Conservation (phyloP, 2,888 invertebrate species). For the Hyalella azteca region DNA sequence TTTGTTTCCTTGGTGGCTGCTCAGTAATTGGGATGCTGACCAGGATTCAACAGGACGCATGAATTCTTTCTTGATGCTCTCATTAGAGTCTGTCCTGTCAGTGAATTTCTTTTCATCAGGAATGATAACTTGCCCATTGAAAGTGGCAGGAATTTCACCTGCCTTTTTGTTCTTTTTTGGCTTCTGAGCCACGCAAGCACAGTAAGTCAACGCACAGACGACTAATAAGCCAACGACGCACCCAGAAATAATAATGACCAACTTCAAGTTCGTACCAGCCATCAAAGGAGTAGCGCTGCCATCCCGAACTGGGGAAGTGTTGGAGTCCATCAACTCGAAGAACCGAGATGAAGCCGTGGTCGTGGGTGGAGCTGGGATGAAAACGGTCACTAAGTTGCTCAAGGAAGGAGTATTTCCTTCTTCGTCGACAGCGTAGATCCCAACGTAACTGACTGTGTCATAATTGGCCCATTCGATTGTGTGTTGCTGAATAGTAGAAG, state of each 20-base stretch:
- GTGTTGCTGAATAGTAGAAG: constrained; percentile 64
- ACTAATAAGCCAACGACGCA: constrained; percentile 8
- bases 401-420: constrained; percentile 63
- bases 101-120: constrained; percentile 47
- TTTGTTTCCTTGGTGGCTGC: constrained; percentile 48
- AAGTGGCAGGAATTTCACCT: constrained; percentile 42
- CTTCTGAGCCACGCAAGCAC: constrained; percentile 48
- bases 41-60: constrained; percentile 56
- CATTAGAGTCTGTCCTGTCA: constrained; percentile 46
- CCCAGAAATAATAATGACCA: constrained; percentile 47
- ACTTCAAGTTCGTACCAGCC: constrained; percentile 44
- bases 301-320: constrained; percentile 60
- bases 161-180: constrained; percentile 50
- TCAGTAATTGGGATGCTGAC: constrained; percentile 58
- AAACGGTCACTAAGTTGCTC: constrained; percentile 68
- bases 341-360: constrained; percentile 64
- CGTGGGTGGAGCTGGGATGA: constrained; percentile 67
- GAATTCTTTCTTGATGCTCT: constrained; percentile 55
- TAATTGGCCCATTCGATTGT: constrained; percentile 65
- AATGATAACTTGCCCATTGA: constrained; percentile 46
- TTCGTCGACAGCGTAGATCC: constrained; percentile 66
- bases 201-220: constrained; percentile 48
- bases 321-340: constrained; percentile 59
- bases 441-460: constrained; percentile 67
- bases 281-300: constrained; percentile 40